Percentiles rank a stretch among this genome's conserved stretches.
phyloP scores from a whole-genome alignment of 2,797 vertebrate species.

The Calcarius lapponicus region DNA sequence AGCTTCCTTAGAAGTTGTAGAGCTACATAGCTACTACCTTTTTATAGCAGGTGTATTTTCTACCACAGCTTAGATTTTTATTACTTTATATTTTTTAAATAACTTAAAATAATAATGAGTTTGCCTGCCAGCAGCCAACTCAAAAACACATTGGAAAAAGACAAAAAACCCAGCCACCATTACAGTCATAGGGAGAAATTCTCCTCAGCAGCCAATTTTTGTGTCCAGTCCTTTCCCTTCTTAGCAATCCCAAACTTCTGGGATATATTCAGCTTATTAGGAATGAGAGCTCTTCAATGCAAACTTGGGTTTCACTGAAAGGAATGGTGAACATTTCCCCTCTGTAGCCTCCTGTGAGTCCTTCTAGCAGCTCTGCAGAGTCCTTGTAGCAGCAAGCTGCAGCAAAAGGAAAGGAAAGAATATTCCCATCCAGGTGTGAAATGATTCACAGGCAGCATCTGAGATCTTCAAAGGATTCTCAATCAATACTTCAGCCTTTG shows the following conservation, averaged over 20 bases:
- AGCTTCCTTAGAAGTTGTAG: background rate
- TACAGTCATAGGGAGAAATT: background rate
- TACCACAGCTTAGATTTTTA: constrained; percentile 66
- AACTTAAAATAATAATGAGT: constrained; percentile 75
- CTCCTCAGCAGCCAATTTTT: constrained; percentile 64
- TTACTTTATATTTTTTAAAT: constrained; percentile 70
- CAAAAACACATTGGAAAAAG: constrained; percentile 53
- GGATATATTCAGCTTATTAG: background rate
- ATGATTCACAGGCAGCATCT: constrained; percentile 76
- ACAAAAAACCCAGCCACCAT: background rate
- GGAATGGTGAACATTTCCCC: background rate
- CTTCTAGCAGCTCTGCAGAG: background rate
- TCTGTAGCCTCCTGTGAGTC: background rate
- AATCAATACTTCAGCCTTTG: constrained; percentile 34
- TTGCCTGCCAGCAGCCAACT: constrained; percentile 91
- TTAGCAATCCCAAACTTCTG: background rate
- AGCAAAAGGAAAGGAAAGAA: constrained; percentile 10
- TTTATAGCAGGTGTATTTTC: constrained; percentile 54
- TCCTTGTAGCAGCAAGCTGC: constrained; percentile 67
- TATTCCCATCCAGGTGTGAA: constrained; percentile 64
- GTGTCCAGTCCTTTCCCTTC: constrained; percentile 14
- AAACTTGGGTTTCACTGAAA: background rate
- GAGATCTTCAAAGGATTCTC: constrained; percentile 61
- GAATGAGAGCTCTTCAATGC: background rate
- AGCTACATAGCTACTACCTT: constrained; percentile 41